Percentiles rank a stretch among this genome's conserved stretches.
phyloP scores from a whole-genome alignment of 1,140 invertebrate species.

The Monomorium pharaonis region DNA sequence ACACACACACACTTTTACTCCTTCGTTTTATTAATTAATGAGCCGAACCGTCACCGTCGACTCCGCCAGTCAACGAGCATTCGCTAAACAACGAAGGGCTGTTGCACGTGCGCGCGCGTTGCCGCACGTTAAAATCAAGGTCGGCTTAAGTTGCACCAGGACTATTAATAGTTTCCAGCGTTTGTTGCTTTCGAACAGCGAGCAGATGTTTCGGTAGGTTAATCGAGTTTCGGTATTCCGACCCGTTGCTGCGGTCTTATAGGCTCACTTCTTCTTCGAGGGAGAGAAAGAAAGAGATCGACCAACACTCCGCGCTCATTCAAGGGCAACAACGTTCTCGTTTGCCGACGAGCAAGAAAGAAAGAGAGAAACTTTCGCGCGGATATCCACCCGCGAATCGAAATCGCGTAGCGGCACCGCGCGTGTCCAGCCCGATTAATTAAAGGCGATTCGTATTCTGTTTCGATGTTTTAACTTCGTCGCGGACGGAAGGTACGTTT shows the following conservation, averaged over 20 bases:
- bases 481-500: neutral
- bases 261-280: neutral
- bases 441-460: neutral
- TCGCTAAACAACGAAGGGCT: neutral
- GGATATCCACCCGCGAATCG: neutral
- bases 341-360: neutral
- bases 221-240: conserved; percentile 44
- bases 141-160: conserved; percentile 24
- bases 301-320: conserved; percentile 5
- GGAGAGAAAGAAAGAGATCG: neutral
- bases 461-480: neutral
- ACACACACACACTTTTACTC: neutral
- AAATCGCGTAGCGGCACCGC: neutral
- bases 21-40: neutral
- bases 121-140: conserved; percentile 51
- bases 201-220: conserved; percentile 52
- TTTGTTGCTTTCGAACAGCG: conserved; percentile 39
- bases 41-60: neutral
- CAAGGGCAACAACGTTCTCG: conserved; percentile 36
- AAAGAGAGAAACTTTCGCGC: neutral
- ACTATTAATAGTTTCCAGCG: conserved; percentile 36
- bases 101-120: neutral
- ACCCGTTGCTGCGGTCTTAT: conserved; percentile 6
- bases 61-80: neutral
- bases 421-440: neutral